Evolutionary conservation across 2,888 invertebrate species (phyloP).

Genomic region (Acrobasis repandana): DNA sequence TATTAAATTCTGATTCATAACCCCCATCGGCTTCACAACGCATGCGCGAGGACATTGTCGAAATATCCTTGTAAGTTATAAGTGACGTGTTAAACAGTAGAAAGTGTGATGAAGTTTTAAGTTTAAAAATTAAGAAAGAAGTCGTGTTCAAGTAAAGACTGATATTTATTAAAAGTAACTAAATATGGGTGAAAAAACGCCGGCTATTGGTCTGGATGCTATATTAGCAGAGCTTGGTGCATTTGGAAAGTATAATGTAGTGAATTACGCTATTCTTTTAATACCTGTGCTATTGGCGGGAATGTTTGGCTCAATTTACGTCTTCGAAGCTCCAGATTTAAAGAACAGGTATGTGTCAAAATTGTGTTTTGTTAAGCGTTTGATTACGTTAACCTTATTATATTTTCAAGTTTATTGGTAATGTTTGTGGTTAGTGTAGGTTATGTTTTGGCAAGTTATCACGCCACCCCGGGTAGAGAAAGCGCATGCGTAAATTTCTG

Average conservation of each 20-base stretch:
- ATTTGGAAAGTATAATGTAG: conserved; percentile 68
- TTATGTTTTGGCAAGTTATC: conserved; percentile 26
- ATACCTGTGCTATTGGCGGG: conserved; percentile 74
- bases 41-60: conserved; percentile 19
- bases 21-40: not conserved
- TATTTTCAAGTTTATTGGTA: not conserved
- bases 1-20: conserved; percentile 1
- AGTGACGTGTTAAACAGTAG: not conserved
- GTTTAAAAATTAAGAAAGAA: not conserved
- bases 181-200: conserved; percentile 53
- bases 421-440: conserved; percentile 1
- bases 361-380: not conserved
- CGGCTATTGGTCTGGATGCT: conserved; percentile 55
- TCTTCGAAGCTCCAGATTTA: conserved; percentile 72
- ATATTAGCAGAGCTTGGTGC: conserved; percentile 65
- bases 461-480: conserved; percentile 35
- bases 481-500: conserved; percentile 47
- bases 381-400: not conserved
- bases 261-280: conserved; percentile 68
- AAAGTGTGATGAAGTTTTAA: not conserved
- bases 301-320: conserved; percentile 69
- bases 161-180: conserved; percentile 28
- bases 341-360: conserved; percentile 58
- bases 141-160: conserved; percentile 39
- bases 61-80: not conserved